A percentile compares a stretch with the other conserved stretches of the same genome.
These are phyloP conservation scores for Coregonus clupeaformis DNA, from an alignment of 2,113 vertebrate genomes.

Conservation along the genomic window DNA sequence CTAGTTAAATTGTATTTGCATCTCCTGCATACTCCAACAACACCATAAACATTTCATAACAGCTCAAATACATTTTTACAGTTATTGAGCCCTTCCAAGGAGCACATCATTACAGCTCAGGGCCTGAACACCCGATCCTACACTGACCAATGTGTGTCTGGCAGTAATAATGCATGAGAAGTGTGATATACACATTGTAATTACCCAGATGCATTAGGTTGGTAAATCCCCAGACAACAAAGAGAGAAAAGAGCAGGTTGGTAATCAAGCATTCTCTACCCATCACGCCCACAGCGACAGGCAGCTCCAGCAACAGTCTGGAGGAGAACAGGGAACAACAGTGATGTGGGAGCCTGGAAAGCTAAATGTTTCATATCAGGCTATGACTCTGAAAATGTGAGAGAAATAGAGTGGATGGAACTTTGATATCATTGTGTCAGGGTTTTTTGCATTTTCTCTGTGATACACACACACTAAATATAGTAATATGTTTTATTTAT, in stretches of 20 bases:
- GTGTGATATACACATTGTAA: not conserved
- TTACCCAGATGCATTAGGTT: not conserved
- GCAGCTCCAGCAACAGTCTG: no score
- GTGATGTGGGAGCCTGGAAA: no score
- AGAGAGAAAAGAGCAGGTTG: not conserved
- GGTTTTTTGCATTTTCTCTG: no score
- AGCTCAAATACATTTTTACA: constrained; percentile 9
- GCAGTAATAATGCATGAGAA: not conserved
- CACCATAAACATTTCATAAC: constrained; percentile 9
- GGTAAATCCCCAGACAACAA: not conserved
- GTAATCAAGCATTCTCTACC: not conserved
- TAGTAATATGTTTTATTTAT: no score
- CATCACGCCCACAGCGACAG: not conserved
- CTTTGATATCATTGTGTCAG: no score
- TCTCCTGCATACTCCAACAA: constrained; percentile 6
- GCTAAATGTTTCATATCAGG: no score
- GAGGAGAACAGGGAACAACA: no score
- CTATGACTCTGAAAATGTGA: no score
- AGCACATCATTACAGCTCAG: not conserved
- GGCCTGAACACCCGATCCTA: not conserved
- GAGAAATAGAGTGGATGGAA: no score
- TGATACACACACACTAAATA: no score
- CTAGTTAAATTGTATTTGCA: constrained; percentile 8
- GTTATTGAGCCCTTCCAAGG: not conserved
- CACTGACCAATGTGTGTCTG: constrained; percentile 1